Conservation (phyloP, 2,113 vertebrate species). For the Oreocharis arfaki region DNA sequence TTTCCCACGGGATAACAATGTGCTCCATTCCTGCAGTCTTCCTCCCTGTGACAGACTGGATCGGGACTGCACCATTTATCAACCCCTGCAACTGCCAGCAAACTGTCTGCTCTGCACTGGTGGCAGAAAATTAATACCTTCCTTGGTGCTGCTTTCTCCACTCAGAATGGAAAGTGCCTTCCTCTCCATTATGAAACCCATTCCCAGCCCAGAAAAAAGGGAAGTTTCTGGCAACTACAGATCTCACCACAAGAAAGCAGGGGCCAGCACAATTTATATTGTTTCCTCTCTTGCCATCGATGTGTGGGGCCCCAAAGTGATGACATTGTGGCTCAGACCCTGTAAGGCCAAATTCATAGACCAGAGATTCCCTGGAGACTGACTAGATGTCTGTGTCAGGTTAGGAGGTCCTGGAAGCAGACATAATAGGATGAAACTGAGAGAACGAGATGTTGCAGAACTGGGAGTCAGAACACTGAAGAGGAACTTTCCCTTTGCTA, state of each 20-base stretch:
- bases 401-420: neutral
- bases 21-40: neutral
- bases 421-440: neutral
- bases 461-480: neutral
- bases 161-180: constrained; percentile 32
- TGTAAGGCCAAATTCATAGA: neutral
- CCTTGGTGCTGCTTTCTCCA: constrained; percentile 2
- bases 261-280: neutral
- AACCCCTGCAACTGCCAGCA: neutral
- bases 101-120: neutral
- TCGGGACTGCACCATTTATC: neutral
- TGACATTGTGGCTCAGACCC: neutral
- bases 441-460: neutral
- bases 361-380: neutral
- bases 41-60: neutral
- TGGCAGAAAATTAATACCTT: constrained; percentile 19
- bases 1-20: neutral
- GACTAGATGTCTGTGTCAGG: neutral
- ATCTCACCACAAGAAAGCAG: constrained; percentile 38
- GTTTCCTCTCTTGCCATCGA: constrained; percentile 1
- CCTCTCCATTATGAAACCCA: neutral
- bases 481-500: neutral
- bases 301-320: constrained; percentile 9
- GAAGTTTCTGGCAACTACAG: constrained; percentile 22
- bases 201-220: constrained; percentile 1